Conservation (phyloP, 2,797 vertebrate genomes). For the Cryptoprocta ferox region DNA sequence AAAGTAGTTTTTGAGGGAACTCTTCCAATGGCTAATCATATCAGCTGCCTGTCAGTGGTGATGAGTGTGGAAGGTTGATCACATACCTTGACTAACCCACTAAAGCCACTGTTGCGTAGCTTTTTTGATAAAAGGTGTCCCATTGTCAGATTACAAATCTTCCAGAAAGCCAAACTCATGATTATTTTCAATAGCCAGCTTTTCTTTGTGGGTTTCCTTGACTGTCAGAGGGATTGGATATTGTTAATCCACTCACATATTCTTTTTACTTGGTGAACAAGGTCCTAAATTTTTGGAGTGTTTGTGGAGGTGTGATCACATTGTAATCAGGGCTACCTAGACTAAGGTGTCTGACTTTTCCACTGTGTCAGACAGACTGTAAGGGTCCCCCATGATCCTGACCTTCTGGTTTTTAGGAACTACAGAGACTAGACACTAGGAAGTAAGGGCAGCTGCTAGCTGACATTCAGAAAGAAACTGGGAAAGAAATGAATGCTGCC, state of each 20-base stretch:
- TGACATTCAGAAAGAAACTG: neutral
- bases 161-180: neutral
- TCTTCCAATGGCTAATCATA: neutral
- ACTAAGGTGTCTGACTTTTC: neutral
- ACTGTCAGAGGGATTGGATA: neutral
- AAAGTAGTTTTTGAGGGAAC: neutral
- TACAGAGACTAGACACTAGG: neutral
- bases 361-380: neutral
- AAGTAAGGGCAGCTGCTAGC: neutral
- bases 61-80: neutral
- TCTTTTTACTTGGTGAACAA: neutral
- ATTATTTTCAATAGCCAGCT: neutral
- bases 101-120: neutral
- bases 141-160: neutral
- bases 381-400: neutral
- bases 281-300: neutral
- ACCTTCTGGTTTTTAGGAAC: neutral
- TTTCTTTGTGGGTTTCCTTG: neutral
- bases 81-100: neutral
- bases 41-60: neutral
- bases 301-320: neutral
- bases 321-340: neutral
- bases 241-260: neutral
- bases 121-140: neutral
- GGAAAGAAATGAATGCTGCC: constrained; percentile 11